Base-by-base conservation (phyloP, 2,888 invertebrate genomes). In the Trichogramma evanescens region DNA sequence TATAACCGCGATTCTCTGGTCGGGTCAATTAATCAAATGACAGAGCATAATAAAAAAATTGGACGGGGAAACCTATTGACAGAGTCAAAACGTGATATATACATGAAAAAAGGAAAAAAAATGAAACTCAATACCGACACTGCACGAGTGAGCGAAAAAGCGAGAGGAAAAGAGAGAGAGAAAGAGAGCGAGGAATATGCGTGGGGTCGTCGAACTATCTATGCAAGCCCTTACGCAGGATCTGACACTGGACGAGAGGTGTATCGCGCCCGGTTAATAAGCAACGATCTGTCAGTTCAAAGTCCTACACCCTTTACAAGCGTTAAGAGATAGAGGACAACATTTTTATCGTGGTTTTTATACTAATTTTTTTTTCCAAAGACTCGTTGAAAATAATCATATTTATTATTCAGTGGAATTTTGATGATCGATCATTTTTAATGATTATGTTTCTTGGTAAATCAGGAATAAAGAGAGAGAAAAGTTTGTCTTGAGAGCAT, bases 1-100 rank as follows among this genome's bases (percentile, higher is more conserved):
- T 54, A 56, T 56, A 49, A 59, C 50, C 48, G 56, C 44, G 46
- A 9, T 46, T 43, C 55, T 45, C 44, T n/a, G 55, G 51, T 59
- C 49, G 43, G 55, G 45, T 55, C 59, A 59, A 74, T 74, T 72
- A 72, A 74, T 74, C 72, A 74, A 74, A 69, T 68, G 68, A 66
- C 66, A 68, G 71, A 26, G 26, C 26, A 26, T 26, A 26, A 26
- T 26, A 26, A 26, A 72, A 71, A 71, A 73, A 73, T 72, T 69
- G 70, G 62, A 70, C 66, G 68, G 68, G 71, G 69, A 71, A 72
- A 69, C 45, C 70, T 70, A 74, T 74, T 71, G 74, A 72, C 70
- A 72, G 26, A 26, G 71, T 66, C 63, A 65, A 65, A 63, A 54
- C 64, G 64, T 59, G 68, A 67, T 68, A 70, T 72, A 69, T 70